Base-by-base conservation (phyloP, 2,113 vertebrate species). In the Miniopterus natalensis region DNA sequence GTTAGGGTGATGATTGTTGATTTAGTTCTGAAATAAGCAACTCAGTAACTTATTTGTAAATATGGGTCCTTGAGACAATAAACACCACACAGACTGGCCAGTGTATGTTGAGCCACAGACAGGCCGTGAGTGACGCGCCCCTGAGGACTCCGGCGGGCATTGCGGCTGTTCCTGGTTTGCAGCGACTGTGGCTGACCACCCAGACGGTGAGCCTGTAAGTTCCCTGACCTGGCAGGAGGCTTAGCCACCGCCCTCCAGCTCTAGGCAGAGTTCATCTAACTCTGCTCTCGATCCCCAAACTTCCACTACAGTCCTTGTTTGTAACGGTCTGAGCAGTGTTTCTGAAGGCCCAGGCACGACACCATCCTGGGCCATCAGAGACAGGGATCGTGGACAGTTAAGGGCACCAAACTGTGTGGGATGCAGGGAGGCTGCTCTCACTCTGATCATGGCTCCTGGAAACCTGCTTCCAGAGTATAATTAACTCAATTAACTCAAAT, bases 401-500 rank as follows among this genome's bases (percentile, higher is more conserved):
- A 84, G 47, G 29, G 83, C 29, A 40, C 3, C 45, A 31, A 74
- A 59, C 51, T 14, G 17, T 42, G 65, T 59, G 57, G 57, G 75
- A 29, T 21, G 0, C 15, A 73, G 40, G 45, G n/a, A 90, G 25
- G 45, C 29, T 85, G 23, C 6, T 45, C 27, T 57, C 27, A 47
- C n/a, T 36, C 29, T 49, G 61, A 85, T 25, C n/a, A 21, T 6
- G 77, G 31, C 66, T 92, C 81, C 81, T 86, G 77, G 88, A 85
- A 92, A 29, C 63, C 65, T 93, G 36, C 6, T 40, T 89, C 53
- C 53, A 90, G 92, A 63, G 20, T 57, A 27, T 77, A 47, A 81
- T 81, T 3, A 81, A 63, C 79, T 47, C 79, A 68, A 49, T 94
- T 70, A 96, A 90, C 61, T 92, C 81, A 94, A 94, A 78, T 70